phyloP scores from a whole-genome alignment of 2,797 vertebrate genomes.

The Hemitrygon akajei region DNA sequence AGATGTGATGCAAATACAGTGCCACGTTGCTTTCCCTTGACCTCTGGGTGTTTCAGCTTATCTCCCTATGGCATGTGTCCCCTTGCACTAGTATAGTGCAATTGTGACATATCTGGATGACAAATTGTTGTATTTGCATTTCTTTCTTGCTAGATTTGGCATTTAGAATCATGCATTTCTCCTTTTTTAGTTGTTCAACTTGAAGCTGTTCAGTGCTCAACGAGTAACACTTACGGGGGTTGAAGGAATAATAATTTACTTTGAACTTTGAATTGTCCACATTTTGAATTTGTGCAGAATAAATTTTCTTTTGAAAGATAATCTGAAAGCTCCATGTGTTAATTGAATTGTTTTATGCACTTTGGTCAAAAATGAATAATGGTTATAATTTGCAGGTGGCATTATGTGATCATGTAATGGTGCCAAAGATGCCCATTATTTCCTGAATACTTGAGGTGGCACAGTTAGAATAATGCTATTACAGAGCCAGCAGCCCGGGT shows the following conservation, averaged over 20 bases:
- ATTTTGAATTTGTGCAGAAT: neutral
- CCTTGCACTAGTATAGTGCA: neutral
- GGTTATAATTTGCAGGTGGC: neutral
- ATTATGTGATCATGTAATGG: neutral
- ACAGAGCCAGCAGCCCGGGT: no score
- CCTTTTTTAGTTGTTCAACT: neutral
- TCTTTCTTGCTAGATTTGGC: neutral
- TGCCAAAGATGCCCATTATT: neutral
- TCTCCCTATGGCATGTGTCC: neutral
- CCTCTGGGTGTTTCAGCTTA: constrained; percentile 10
- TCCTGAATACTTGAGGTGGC: neutral
- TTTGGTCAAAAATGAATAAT: neutral
- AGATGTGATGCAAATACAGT: neutral
- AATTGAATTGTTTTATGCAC: neutral
- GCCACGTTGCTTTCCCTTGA: neutral
- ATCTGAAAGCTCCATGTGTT: neutral
- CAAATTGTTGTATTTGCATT: neutral
- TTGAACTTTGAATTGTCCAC: no score
- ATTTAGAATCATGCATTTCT: neutral
- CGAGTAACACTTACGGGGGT: no score
- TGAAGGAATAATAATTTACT: no score
- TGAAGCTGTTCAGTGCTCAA: neutral
- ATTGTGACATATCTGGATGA: neutral
- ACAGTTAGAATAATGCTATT: no score
- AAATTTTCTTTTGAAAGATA: neutral